Evolutionary conservation across 2,888 invertebrate genomes (phyloP).

Genomic region (Sesia bembeciformis): DNA sequence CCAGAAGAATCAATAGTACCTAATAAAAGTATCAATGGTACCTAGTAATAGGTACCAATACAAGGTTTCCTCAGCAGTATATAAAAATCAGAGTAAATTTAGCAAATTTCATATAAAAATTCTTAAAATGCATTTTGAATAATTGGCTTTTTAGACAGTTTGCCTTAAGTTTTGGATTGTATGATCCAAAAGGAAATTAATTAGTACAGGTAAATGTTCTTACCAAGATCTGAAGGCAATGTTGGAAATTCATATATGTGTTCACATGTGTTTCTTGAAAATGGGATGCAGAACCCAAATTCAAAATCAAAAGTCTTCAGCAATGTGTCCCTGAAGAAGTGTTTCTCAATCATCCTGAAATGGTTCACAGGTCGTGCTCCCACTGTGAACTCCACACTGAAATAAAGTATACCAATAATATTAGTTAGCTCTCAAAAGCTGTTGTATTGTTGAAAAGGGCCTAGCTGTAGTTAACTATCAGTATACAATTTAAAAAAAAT

Average conservation of each 20-base stretch:
- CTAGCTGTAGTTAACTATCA: too few species aligned
- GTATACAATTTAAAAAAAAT: not conserved
- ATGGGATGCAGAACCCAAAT: constrained; percentile 99
- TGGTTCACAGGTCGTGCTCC: constrained; percentile 93
- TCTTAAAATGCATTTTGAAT: too few species aligned
- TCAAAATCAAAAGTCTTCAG: constrained; percentile 99
- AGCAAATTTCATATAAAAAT: too few species aligned
- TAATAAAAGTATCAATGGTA: too few species aligned
- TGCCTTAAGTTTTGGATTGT: too few species aligned
- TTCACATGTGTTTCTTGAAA: constrained; percentile 97
- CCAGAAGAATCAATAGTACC: too few species aligned
- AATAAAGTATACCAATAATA: constrained; percentile 14
- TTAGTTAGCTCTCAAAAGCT: not conserved
- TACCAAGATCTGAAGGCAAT: constrained; percentile 89
- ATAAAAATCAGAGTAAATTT: too few species aligned
- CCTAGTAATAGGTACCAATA: too few species aligned
- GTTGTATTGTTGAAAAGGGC: not conserved
- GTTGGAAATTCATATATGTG: constrained; percentile 99
- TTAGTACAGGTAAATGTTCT: constrained; percentile 25
- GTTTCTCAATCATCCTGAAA: constrained; percentile 98
- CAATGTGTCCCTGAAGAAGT: constrained; percentile 93
- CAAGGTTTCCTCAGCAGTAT: too few species aligned
- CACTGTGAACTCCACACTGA: constrained; percentile 96
- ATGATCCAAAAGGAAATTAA: too few species aligned
- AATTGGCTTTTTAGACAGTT: too few species aligned